These are phyloP conservation scores for Lampris megalopsis DNA, from an alignment of 2,113 vertebrate species.

Conservation along the genomic window DNA sequence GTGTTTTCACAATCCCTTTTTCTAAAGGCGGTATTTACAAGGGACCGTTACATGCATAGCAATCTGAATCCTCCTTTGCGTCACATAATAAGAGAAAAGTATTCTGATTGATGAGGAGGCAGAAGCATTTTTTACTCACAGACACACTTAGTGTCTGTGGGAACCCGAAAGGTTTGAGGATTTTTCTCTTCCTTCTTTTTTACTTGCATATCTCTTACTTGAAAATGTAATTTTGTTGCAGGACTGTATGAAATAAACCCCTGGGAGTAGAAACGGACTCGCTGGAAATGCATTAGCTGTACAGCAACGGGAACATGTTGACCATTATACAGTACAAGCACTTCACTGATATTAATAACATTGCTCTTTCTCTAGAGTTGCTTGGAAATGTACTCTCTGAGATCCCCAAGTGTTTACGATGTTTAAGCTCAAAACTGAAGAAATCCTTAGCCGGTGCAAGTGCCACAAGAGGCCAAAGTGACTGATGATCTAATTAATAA, in stretches of 20 bases:
- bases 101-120: not conserved
- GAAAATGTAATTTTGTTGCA: too few species aligned
- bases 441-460: constrained; percentile 18
- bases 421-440: constrained; percentile 24
- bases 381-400: constrained; percentile 23
- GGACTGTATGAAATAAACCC: not conserved
- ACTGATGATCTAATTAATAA: constrained; percentile 58
- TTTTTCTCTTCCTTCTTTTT: not conserved
- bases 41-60: too few species aligned
- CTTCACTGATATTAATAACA: too few species aligned
- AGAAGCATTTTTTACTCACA: not conserved
- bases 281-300: not conserved
- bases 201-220: too few species aligned
- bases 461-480: constrained; percentile 28
- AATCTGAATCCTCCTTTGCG: too few species aligned
- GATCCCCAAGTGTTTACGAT: constrained; percentile 20
- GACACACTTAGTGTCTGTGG: not conserved
- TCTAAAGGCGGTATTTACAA: too few species aligned
- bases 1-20: too few species aligned
- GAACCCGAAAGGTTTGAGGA: not conserved
- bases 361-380: not conserved
- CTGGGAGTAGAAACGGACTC: not conserved
- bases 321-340: not conserved
- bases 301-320: not conserved
- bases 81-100: not conserved